Evolutionary conservation across 2,888 invertebrate genomes (phyloP), one percentile per base, ranked within the genome.

Genomic region (Agonopterix arenella): DNA sequence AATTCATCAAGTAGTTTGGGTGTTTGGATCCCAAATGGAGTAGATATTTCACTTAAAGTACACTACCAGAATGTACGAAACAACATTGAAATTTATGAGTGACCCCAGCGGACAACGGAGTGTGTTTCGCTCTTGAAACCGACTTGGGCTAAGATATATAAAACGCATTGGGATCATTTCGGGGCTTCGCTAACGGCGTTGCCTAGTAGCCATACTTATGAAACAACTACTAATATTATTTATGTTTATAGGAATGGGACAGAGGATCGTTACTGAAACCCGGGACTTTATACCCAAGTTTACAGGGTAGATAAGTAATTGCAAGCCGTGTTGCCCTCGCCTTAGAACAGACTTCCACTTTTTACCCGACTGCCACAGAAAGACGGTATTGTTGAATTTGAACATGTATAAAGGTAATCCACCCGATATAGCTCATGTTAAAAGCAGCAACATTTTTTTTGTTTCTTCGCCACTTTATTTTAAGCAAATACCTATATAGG

Each of bases 31-130:
- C 77, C 73, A 76, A 81, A 81, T 80, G 81, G 79, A 67, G 76
- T 60, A 75, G 73, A 82, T 81, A 81, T 80, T 80, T 81, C 80
- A 81, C 80, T 81, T 80, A 76, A 81, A 81, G 78, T 80, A 71
- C 77, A 69, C 73, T 74, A 73, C 67, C 68, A 74, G 79, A 79
- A 78, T 78, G 73, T 49, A 45, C 44, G 76, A 10, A 45, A 50
- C 44, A 75, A 78, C 74, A 82, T 82, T 81, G 81, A 78, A 76
- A 82, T 83, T 82, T 82, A 83, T 76, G 79, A 77, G 78, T 75
- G 76, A 76, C 76, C 81, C 74, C 71, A 4, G 66, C 76, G 75
- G 78, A 72, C 77, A 73, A 63, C 70, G 64, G 67, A 73, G 72
- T 65, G 68, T 67, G 68, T 62, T 71, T 69, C 63, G 66, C 64